A percentile compares a stretch with the other conserved stretches of the same genome.
phyloP scores from a whole-genome alignment of 2,113 vertebrate species.

The Coryphaenoides rupestris region DNA sequence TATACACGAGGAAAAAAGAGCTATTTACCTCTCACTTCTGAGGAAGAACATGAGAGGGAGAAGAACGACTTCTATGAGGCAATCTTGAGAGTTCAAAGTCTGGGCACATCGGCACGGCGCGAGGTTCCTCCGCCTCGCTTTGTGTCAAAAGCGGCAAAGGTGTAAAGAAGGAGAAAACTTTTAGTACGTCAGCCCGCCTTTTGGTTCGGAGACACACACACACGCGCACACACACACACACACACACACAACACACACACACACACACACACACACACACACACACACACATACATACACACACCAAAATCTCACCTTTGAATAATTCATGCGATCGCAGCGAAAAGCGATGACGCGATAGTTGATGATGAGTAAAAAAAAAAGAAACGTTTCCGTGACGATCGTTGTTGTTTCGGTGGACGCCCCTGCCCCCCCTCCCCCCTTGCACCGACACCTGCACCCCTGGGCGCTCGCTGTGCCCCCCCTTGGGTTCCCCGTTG shows the following conservation, averaged over 20 bases:
- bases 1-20: too few relatives aligned
- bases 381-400: constrained; percentile 68
- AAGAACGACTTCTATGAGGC: neutral
- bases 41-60: constrained; percentile 17
- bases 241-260: too few relatives aligned
- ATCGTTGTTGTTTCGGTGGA: constrained; percentile 69
- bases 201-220: too few relatives aligned
- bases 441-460: constrained; percentile 10
- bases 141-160: too few relatives aligned
- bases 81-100: constrained; percentile 6
- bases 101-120: neutral
- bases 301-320: too few relatives aligned
- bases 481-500: too few relatives aligned
- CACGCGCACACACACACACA: too few relatives aligned
- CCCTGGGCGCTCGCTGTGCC: constrained; percentile 42
- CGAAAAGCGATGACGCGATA: constrained; percentile 65
- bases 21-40: neutral
- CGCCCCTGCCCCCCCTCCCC: too few relatives aligned
- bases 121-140: too few relatives aligned
- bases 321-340: constrained; percentile 69
- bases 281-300: too few relatives aligned
- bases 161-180: constrained; percentile 22
- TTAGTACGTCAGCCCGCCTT: constrained; percentile 33
- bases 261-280: too few relatives aligned
- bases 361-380: constrained; percentile 78